A percentile compares a stretch with the other conserved stretches of the same genome.
These are phyloP conservation scores for Lacanobia wlatinum DNA, from an alignment of 2,888 invertebrate species.

Conservation along the genomic window DNA sequence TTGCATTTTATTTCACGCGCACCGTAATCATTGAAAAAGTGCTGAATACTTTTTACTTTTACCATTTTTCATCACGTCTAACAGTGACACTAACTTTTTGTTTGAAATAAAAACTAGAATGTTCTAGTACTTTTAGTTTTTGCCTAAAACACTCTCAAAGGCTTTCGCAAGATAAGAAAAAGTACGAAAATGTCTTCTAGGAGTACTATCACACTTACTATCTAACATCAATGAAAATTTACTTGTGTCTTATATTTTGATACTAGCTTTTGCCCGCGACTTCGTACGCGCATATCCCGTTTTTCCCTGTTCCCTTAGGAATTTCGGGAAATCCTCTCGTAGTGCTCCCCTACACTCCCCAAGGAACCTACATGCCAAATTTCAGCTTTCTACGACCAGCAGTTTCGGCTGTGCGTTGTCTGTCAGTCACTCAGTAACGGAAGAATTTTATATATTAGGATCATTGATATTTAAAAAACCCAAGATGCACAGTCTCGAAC, in stretches of 20 bases:
- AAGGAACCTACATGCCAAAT: too few relatives aligned
- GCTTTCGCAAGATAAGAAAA: not conserved
- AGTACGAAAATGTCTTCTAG: not conserved
- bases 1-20: constrained; percentile 9
- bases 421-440: too few relatives aligned
- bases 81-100: not conserved
- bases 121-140: not conserved
- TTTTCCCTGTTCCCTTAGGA: too few relatives aligned
- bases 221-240: not conserved
- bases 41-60: constrained; percentile 1
- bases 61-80: constrained; percentile 1
- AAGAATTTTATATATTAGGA: too few relatives aligned
- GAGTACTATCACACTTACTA: not conserved
- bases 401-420: too few relatives aligned
- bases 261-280: too few relatives aligned
- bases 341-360: too few relatives aligned
- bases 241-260: not conserved
- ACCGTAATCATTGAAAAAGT: not conserved
- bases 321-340: too few relatives aligned
- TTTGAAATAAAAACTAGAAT: not conserved
- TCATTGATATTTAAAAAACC: too few relatives aligned
- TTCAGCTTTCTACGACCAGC: too few relatives aligned
- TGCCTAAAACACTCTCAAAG: not conserved
- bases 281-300: too few relatives aligned
- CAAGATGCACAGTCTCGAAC: too few relatives aligned